Evolutionary conservation across 35 echinoderm and acorn worm species (phyloP), one percentile per base, ranked within the genome.

Genomic region (Acanthaster planci): DNA sequence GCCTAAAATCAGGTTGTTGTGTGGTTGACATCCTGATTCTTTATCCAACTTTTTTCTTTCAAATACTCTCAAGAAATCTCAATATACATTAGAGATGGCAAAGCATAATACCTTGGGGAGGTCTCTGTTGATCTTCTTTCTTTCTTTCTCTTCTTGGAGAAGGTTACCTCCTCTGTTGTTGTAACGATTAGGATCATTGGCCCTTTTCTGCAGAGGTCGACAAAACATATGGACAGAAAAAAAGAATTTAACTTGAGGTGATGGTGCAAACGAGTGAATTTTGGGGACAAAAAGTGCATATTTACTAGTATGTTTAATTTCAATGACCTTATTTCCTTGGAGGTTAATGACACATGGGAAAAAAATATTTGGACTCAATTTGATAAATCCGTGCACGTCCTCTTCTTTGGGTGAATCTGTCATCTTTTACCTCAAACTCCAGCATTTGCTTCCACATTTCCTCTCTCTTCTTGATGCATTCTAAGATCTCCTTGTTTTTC

Each of bases 381-480:
- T n/a, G n/a, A n/a, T n/a, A n/a, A n/a, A n/a, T n/a, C n/a, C n/a
- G n/a, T n/a, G n/a, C 12, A 47, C 42, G 42, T 47, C 42, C 4
- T 47, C 42, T 6, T 4, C 4, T 12, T 47, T 47, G 4, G 42
- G 42, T 47, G 4, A 6, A 6, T 47, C 34, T 6, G 22, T 72
- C 1, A 72, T 15, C 21, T 31, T 34, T 68, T 97, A 99, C 96
- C 96, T 99, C 96, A 92, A 99, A 94, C 76, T 99, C 96, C 78
- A 99, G 53, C 96, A 99, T 99, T 78, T 94, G 90, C 86, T 94
- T 99, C 92, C 96, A 99, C 96, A 99, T 99, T 40, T 91, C 96
- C 67, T 94, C 92, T 77, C 96, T 87, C 83, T 82, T 94, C 72
- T 87, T 91, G 39, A 99, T 67, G 36, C 78, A 55, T 23, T 99